Evolutionary conservation across 2,888 invertebrate species (phyloP).

Genomic region (Lingula anatina): DNA sequence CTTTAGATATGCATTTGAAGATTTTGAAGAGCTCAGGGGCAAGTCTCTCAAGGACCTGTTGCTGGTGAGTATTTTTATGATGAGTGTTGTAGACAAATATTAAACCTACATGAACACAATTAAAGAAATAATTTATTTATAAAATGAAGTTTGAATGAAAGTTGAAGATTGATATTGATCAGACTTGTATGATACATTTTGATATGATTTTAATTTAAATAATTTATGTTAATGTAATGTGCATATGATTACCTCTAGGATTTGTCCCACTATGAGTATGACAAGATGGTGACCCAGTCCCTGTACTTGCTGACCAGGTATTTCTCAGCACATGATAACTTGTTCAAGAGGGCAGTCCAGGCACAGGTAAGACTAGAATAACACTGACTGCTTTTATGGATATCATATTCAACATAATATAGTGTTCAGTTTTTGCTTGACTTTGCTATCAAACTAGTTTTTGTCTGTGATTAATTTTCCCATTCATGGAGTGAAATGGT

Average conservation of each 20-base stretch:
- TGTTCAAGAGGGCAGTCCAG: slow-evolving; percentile 39
- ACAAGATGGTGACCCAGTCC: slow-evolving; percentile 41
- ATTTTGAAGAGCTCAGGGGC: slow-evolving; percentile 17
- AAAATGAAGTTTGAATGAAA: too few species aligned
- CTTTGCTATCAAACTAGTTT: too few species aligned
- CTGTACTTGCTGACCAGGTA: slow-evolving; percentile 39
- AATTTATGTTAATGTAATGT: too few species aligned
- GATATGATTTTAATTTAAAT: too few species aligned
- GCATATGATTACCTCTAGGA: slow-evolving; percentile 33
- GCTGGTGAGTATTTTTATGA: slow-evolving; percentile 19
- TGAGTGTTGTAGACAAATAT: background rate
- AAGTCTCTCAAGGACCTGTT: slow-evolving; percentile 31
- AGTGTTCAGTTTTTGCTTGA: too few species aligned
- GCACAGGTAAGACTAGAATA: slow-evolving; percentile 42
- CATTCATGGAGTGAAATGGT: too few species aligned
- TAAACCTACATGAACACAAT: background rate
- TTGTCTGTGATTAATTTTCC: too few species aligned
- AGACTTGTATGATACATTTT: too few species aligned
- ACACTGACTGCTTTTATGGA: too few species aligned
- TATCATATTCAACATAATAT: too few species aligned
- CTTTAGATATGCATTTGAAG: too few species aligned
- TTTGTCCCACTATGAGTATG: slow-evolving; percentile 42
- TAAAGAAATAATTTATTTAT: background rate
- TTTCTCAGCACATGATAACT: slow-evolving; percentile 35
- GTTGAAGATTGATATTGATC: too few species aligned